Evolutionary conservation across 2,113 vertebrate species (phyloP).

Genomic region (Syngnathus floridae): DNA sequence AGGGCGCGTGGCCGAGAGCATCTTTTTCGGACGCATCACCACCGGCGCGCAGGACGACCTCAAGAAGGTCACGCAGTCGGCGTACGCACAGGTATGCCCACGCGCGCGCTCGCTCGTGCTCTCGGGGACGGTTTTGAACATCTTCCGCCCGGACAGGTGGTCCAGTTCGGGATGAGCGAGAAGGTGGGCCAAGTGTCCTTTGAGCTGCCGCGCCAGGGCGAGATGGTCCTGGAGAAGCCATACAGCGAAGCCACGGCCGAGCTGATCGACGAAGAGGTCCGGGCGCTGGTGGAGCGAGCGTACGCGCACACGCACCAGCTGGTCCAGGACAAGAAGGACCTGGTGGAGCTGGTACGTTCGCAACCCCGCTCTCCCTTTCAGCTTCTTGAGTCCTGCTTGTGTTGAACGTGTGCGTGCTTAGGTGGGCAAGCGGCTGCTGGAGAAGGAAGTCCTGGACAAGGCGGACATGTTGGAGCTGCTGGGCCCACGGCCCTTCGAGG

Average conservation of each 20-base stretch:
- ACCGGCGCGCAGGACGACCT: constrained; percentile 87
- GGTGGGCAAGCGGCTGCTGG: constrained; percentile 80
- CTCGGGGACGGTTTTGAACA: too few relatives aligned
- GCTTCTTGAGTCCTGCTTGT: background rate
- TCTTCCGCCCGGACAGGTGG: constrained; percentile 65
- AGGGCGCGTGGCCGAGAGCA: constrained; percentile 81
- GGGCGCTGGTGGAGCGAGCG: constrained; percentile 75
- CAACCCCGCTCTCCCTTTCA: too few relatives aligned
- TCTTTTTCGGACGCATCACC: constrained; percentile 83
- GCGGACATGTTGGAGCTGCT: constrained; percentile 83
- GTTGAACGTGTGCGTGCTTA: constrained; percentile 29
- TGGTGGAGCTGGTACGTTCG: constrained; percentile 79
- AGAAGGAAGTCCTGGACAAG: constrained; percentile 85
- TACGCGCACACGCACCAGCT: constrained; percentile 75
- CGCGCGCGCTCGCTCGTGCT: too few relatives aligned
- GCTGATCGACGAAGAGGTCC: constrained; percentile 81
- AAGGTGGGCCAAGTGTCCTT: constrained; percentile 89
- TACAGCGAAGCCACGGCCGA: constrained; percentile 85
- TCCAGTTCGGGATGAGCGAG: constrained; percentile 94
- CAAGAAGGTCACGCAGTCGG: constrained; percentile 85
- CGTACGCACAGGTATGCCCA: constrained; percentile 78
- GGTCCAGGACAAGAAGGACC: constrained; percentile 76
- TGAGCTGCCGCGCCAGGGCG: constrained; percentile 83
- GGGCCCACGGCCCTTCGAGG: constrained; percentile 80
- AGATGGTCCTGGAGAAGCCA: constrained; percentile 84